Percentiles rank a stretch among this genome's conserved stretches.
Evolutionary conservation across 2,113 vertebrate species (phyloP).

Genomic region (Carassius gibelio): DNA sequence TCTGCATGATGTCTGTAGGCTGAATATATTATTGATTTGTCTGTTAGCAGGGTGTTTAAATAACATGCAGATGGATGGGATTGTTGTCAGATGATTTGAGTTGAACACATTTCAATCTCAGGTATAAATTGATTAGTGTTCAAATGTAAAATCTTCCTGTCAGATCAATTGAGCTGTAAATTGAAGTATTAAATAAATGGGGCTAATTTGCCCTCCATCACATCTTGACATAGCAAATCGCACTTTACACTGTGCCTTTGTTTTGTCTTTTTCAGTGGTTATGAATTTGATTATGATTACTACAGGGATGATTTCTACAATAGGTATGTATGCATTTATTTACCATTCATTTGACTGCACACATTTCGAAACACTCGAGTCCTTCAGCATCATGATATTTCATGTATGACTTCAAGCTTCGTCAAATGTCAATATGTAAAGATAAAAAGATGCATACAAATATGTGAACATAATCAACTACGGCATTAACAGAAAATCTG

Average conservation of each 20-base stretch:
- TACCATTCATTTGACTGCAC: background rate
- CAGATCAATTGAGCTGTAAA: background rate
- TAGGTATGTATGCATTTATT: slow-evolving; percentile 80
- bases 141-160: background rate
- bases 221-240: background rate
- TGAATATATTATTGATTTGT: slow-evolving; percentile 7
- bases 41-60: slow-evolving; percentile 3
- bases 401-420: background rate
- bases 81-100: background rate
- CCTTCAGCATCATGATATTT: background rate
- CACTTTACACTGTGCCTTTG: slow-evolving; percentile 54
- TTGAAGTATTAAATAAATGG: background rate
- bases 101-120: background rate
- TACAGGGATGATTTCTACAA: slow-evolving; percentile 99
- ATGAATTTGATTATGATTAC: slow-evolving; percentile 99
- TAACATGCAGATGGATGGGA: background rate
- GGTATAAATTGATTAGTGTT: slow-evolving; percentile 1
- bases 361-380: background rate
- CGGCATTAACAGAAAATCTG: background rate
- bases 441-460: background rate
- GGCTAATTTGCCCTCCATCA: background rate
- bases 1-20: background rate
- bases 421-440: background rate
- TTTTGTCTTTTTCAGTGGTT: slow-evolving; percentile 79
- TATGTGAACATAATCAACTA: too few species aligned